Evolutionary conservation across 1,140 invertebrate species (phyloP).

Genomic region (Halesus radiatus): DNA sequence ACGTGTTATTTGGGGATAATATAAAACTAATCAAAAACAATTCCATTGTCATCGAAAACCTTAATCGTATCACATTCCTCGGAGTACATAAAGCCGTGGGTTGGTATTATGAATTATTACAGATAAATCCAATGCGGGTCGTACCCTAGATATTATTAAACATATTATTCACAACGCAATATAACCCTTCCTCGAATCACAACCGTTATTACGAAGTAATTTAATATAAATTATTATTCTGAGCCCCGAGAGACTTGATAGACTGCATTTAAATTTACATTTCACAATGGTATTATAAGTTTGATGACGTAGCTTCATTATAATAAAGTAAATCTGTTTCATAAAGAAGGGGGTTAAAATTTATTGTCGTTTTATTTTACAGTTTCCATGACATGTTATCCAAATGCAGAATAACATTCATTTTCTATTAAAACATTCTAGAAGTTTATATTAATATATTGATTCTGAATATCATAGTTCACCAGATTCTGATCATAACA

Average conservation of each 20-base stretch:
- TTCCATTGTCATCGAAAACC: conserved; percentile 17
- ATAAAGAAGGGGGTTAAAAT: no score
- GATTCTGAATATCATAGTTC: no score
- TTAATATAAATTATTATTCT: conserved; percentile 19
- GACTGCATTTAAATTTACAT: no score
- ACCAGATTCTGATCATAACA: no score
- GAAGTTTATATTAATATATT: no score
- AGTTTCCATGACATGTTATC: no score
- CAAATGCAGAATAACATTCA: no score
- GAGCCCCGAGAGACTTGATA: neutral
- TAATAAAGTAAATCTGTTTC: no score
- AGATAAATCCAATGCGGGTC: conserved; percentile 6
- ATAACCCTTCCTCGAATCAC: conserved; percentile 17
- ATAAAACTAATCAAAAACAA: conserved; percentile 29
- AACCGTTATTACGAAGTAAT: conserved; percentile 7
- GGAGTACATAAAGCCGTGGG: neutral
- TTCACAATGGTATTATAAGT: no score
- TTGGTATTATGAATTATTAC: conserved; percentile 3
- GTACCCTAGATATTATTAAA: neutral
- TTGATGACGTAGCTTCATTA: no score
- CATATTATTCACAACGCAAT: conserved; percentile 5
- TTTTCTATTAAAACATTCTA: no score
- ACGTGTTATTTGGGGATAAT: neutral
- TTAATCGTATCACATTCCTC: conserved; percentile 26
- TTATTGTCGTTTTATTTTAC: no score